phyloP scores from a whole-genome alignment of 1,140 invertebrate genomes.

The Eriosoma lanigerum region DNA sequence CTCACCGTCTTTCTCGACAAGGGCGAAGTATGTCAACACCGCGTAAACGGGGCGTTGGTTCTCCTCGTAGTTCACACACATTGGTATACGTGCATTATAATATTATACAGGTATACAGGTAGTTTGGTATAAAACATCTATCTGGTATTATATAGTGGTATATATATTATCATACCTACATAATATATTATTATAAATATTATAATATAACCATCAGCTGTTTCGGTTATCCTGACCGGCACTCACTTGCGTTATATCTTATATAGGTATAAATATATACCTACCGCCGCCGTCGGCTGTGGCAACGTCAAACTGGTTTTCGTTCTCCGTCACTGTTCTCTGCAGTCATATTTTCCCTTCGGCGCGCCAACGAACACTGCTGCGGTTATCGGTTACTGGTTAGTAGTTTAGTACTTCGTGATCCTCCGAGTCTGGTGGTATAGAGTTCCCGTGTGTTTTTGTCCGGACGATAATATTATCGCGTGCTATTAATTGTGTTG shows the following conservation, averaged over 20 bases:
- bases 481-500: background rate
- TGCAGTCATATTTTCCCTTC: slow-evolving; percentile 37
- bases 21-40: slow-evolving; percentile 46
- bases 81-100: background rate
- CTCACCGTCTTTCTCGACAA: background rate
- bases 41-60: slow-evolving; percentile 38
- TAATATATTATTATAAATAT: slow-evolving; percentile 15
- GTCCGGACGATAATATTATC: background rate
- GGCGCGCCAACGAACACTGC: background rate
- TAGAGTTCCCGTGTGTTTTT: background rate
- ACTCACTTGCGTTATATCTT: background rate
- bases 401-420: background rate
- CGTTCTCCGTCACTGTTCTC: background rate
- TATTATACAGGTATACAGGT: slow-evolving; percentile 1
- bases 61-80: background rate
- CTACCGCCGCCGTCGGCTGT: background rate
- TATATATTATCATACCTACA: background rate
- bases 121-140: background rate
- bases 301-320: slow-evolving; percentile 35
- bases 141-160: background rate
- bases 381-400: no score
- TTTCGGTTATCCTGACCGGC: slow-evolving; percentile 15
- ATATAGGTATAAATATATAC: no score
- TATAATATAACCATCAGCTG: slow-evolving; percentile 22
- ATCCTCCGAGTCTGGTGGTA: background rate